Base-by-base conservation (phyloP, 1,140 invertebrate genomes). In the Aphelinus atriplicis region DNA sequence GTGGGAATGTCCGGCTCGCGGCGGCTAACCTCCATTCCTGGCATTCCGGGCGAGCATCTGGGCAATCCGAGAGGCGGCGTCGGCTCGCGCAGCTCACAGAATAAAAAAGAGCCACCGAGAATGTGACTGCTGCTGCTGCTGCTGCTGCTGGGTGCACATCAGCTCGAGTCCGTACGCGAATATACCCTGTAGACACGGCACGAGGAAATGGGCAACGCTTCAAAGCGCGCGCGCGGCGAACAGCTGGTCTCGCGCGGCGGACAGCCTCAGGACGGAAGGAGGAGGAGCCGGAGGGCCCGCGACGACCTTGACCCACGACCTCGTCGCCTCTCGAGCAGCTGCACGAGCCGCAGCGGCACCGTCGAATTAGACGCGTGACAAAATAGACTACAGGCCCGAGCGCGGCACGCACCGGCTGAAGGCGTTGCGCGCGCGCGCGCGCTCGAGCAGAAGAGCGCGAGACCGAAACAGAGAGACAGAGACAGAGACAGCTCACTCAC, bases 271-370 rank as follows among this genome's bases (percentile, higher is more conserved):
- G 78, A 62, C 76, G 77, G 53, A 47, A 26, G 26, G 45, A 62
- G 63, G 45, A 63, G 58, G 45, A 58, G 64, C 42, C 61, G 1
- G 42, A 81, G 79, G 79, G 45, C 26, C 66, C 78, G 78, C 78
- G 73, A 67, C 83, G 84, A 87, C 87, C 87, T 87, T 87, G 84
- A 87, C 86, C 85, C 82, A 81, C 81, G 84, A 85, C 84, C 84
- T 82, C 84, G 76, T 64, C 74, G 66, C 73, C 63, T 47, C 26
- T 26, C 26, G 26, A 0, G 26, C 26, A 26, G 26, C 26, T 26
- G 26, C 26, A 26, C 26, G 45, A 26, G 71, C 71, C 71, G 47
- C 51, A 9, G 9, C 51, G 51, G 4, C 9, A 9, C 9, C 9
- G 4, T 1, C 9, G 51, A 53, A 6, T 53, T 9, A 6, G 26